Base-by-base conservation (phyloP, 2,888 invertebrate species). In the Agrotis ipsilon region DNA sequence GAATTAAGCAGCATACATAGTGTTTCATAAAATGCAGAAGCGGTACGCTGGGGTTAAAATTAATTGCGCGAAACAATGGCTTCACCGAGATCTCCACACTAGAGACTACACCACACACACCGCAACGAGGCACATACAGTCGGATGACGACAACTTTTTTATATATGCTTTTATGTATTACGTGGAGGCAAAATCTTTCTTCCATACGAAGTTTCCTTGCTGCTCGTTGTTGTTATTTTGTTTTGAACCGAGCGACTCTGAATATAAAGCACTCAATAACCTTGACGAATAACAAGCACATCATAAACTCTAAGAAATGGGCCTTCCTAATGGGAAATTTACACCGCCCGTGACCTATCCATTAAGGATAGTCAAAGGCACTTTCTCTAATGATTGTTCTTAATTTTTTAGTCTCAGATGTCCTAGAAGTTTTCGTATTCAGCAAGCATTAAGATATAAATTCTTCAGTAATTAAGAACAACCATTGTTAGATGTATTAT, bases 241-340 rank as follows among this genome's bases (percentile, higher is more conserved):
- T 79, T 79, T 80, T 59, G 72, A 68, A 76, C 54, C 69, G 54
- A 63, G 48, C 59, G 62, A 67, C 46, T 68, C 52, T 61, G 66
- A 72, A 69, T 64, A 76, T 63, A 63, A 58, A 80, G 49, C 45
- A 58, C 49, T 63, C 59, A 21, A 19, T 66, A 63, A 79, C 78
- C 65, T 72, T 55, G 58, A 48, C 65, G 55, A 65, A 75, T 51
- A 80, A 68, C 62, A 79, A 72, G 62, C 54, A 62, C 62, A 68
- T 71, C 71, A 68, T 75, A 80, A 80, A 80, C 51, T 54, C 63
- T 57, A 54, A 75, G 60, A 64, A 79, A 79, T 78, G 67, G 51
- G 54, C 52, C 46, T 69, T 55, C 39, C 24, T 61, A 69, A 76
- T 77, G 77, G 58, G 49, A 77, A 68, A 69, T 76, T 80, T 70